A percentile compares a stretch with the other conserved stretches of the same genome.
Evolutionary conservation across 2,797 vertebrate species (phyloP).

Genomic region (Hirundo rustica): DNA sequence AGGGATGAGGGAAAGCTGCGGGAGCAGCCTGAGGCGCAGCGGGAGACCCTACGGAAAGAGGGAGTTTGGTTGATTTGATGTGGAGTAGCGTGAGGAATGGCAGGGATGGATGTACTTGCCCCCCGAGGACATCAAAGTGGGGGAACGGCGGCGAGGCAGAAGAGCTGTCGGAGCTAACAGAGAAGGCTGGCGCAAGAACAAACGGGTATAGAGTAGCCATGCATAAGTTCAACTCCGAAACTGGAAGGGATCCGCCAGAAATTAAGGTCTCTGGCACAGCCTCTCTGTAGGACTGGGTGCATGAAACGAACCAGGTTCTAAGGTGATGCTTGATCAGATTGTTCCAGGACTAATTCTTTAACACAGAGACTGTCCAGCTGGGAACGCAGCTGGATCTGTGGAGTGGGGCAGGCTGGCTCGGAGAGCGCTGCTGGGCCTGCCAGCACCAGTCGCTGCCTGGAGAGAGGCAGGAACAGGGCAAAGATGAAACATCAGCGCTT

Average conservation of each 20-base stretch:
- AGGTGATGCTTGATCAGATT: not conserved
- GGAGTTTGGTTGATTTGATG: not conserved
- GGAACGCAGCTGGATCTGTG: not conserved
- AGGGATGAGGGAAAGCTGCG: not conserved
- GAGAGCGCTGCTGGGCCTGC: not conserved
- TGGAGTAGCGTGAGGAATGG: accelerated
- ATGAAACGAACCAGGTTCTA: not conserved
- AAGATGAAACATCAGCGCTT: accelerated
- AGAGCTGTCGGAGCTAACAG: not conserved
- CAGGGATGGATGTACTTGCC: not conserved
- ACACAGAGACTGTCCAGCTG: accelerated
- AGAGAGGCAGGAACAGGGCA: accelerated
- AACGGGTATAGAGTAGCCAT: not conserved
- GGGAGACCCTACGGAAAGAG: not conserved
- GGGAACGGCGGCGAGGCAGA: not conserved
- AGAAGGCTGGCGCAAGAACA: not conserved
- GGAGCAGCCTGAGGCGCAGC: not conserved
- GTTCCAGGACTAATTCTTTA: accelerated
- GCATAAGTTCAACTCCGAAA: not conserved
- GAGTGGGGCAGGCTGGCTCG: not conserved
- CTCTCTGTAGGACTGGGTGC: not conserved
- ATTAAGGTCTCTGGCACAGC: not conserved
- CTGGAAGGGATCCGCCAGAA: not conserved
- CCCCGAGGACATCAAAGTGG: not conserved
- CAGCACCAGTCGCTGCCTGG: not conserved